Conservation (phyloP, 53 echinoderm and acorn worm genomes). For the Paelopatides confundens region DNA sequence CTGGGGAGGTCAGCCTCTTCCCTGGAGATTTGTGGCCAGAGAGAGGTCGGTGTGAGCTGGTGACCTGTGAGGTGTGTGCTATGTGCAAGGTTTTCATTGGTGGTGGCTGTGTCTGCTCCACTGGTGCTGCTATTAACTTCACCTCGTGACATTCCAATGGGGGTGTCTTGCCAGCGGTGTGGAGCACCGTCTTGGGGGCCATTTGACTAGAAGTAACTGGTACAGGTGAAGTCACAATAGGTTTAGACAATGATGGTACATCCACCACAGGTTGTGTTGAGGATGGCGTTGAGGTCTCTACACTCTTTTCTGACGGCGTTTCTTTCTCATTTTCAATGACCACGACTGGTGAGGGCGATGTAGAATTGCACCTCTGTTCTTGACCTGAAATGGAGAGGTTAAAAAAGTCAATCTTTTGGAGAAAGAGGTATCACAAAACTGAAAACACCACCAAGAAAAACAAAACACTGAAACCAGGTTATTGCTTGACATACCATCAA, state of each 20-base stretch:
- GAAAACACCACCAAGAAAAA: too few relatives aligned
- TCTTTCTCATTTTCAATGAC: not conserved
- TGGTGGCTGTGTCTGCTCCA: not conserved
- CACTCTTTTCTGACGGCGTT: not conserved
- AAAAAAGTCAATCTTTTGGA: too few relatives aligned
- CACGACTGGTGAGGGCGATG: not conserved
- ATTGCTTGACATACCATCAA: too few relatives aligned
- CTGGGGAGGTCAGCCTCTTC: slow-evolving; percentile 14
- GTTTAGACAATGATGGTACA: not conserved
- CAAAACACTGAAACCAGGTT: too few relatives aligned
- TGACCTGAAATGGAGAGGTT: slow-evolving; percentile 47
- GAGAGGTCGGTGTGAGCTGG: not conserved
- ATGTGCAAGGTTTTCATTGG: slow-evolving; percentile 19
- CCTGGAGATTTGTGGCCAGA: slow-evolving; percentile 18
- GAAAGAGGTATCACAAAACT: too few relatives aligned
- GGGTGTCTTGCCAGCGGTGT: slow-evolving; percentile 28
- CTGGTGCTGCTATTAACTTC: slow-evolving; percentile 23
- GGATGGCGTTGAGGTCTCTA: not conserved
- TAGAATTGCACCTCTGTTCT: not conserved
- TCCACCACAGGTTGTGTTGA: not conserved
- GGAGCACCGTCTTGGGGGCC: slow-evolving; percentile 25
- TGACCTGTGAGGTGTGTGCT: slow-evolving; percentile 24
- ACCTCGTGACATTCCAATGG: slow-evolving; percentile 13
- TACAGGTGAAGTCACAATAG: not conserved
- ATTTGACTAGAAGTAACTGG: not conserved